Base-by-base conservation (phyloP, 2,797 vertebrate species). In the Chaenodraco wilsoni region DNA sequence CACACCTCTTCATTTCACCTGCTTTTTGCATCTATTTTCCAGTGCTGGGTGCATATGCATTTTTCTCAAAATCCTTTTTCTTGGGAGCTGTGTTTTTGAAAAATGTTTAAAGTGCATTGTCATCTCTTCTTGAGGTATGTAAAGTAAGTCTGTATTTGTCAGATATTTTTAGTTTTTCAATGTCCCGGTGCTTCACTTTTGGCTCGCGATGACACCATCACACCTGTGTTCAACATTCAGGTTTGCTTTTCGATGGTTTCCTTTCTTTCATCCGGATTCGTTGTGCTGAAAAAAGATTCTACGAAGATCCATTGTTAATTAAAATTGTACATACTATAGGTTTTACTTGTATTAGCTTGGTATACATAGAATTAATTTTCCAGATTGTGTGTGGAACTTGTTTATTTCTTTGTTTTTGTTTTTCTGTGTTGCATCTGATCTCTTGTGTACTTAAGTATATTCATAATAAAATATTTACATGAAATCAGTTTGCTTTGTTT, bases 381-480 rank as follows among this genome's bases (percentile, higher is more conserved):
- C 65, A 72, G 67, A 55, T 81, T 78, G 61, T 74, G 31, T 88
- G 60, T 63, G 70, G 74, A 55, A 50, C 37, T 71, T 80, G n/a
- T 87, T 8, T 23, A 67, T 48, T 69, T 65, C 52, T 49, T 41
- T 60, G 1, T 37, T 62, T 46, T 8, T 19, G 31, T 40, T 43
- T 83, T 81, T 16, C 56, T 43, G 33, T 83, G 79, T 74, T 80
- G 21, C 79, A 70, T 84, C 71, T 88, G 76, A 82, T 80, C 74
- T 85, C 70, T 86, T 87, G 79, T 89, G 84, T 87, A 74, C 82
- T 82, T 90, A 81, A 87, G 71, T 82, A 84, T 90, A 87, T 92
- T 92, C 84, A 81, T 91, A 90, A 94, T 93, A 91, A 93, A 91
- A 87, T 90, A 91, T 93, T 93, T 92, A 87, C 88, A 88, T 41